Percentiles rank a stretch among this genome's conserved stretches.
phyloP scores from a whole-genome alignment of 2,888 invertebrate species.

The Volucella zonaria region DNA sequence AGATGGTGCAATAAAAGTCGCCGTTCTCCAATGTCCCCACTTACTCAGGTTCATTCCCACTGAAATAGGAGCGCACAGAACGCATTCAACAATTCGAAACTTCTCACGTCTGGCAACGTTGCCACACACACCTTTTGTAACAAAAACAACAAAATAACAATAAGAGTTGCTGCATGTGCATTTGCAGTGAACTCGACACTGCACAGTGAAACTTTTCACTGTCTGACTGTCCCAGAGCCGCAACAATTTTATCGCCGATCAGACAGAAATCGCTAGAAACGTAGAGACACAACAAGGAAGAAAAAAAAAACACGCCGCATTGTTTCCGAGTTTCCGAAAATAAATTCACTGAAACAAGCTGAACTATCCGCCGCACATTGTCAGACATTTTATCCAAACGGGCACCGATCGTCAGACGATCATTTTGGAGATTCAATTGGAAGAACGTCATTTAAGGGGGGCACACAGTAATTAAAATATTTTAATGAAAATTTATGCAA shows the following conservation, averaged over 20 bases:
- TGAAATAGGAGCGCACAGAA: neutral
- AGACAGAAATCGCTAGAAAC: constrained; percentile 34
- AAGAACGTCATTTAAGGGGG: neutral
- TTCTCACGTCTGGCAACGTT: constrained; percentile 42
- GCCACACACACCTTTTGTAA: neutral
- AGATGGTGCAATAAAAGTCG: constrained; percentile 18
- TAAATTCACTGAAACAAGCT: constrained; percentile 34
- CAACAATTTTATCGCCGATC: constrained; percentile 48
- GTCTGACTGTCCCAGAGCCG: neutral
- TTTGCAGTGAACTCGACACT: constrained; percentile 17
- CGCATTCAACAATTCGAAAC: neutral
- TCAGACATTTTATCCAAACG: constrained; percentile 43
- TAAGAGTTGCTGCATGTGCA: constrained; percentile 40
- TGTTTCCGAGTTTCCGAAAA: constrained; percentile 67
- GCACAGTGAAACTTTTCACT: neutral
- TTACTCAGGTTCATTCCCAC: constrained; percentile 12
- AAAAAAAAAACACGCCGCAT: constrained; percentile 19
- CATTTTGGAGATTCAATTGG: neutral
- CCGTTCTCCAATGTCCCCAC: neutral
- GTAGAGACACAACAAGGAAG: constrained; percentile 1
- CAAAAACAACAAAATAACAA: neutral
- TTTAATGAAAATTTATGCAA: neutral
- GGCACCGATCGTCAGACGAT: neutral
- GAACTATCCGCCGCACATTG: constrained; percentile 10
- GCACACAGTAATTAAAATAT: neutral